These are phyloP conservation scores for Euplexia lucipara DNA, from an alignment of 2,888 invertebrate species.

Conservation along the genomic window DNA sequence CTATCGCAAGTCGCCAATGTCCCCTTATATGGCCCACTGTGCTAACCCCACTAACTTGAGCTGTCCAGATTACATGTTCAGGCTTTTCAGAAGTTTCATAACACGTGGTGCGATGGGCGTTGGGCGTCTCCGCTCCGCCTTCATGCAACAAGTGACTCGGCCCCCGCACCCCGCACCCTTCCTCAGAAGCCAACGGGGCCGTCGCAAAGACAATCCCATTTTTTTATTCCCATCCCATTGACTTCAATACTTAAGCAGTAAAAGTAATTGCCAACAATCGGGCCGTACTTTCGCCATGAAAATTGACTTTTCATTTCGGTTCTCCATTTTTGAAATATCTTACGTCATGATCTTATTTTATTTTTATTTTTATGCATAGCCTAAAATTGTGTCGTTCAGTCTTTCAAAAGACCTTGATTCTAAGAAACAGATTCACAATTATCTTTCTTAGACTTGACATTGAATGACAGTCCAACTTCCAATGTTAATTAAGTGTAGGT, in stretches of 20 bases:
- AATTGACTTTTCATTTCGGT: constrained; percentile 45
- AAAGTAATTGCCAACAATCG: constrained; percentile 50
- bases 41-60: constrained; percentile 14
- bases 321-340: constrained; percentile 22
- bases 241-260: constrained; percentile 54
- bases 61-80: constrained; percentile 33
- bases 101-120: constrained; percentile 83
- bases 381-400: constrained; percentile 24
- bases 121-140: constrained; percentile 86
- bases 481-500: no score
- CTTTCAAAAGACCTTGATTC: background rate
- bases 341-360: background rate
- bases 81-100: constrained; percentile 53
- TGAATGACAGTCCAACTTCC: no score
- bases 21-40: background rate
- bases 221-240: constrained; percentile 57
- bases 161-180: constrained; percentile 69
- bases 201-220: constrained; percentile 62
- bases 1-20: background rate
- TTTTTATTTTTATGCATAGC: constrained; percentile 4
- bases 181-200: constrained; percentile 60
- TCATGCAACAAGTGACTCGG: constrained; percentile 84
- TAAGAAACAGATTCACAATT: no score
- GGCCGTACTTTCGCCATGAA: constrained; percentile 34
- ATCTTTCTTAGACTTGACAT: no score